A percentile compares a stretch with the other conserved stretches of the same genome.
phyloP scores from a whole-genome alignment of 2,113 vertebrate genomes.

The Lophochroa leadbeateri region DNA sequence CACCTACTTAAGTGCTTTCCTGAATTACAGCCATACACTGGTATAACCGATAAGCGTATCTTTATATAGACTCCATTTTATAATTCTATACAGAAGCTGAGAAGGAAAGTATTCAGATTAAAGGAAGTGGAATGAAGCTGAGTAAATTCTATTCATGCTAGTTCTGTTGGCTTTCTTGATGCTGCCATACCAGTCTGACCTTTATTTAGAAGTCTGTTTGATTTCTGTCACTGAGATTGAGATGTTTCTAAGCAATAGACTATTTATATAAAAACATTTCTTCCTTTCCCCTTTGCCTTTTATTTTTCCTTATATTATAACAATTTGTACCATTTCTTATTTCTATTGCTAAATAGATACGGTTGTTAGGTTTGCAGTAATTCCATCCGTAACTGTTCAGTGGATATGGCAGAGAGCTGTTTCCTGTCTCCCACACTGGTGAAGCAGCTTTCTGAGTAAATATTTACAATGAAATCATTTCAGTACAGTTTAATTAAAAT shows the following conservation, averaged over 20 bases:
- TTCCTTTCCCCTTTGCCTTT: not conserved
- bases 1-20: slow-evolving; percentile 51
- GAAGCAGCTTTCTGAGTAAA: slow-evolving; percentile 17
- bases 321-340: not conserved
- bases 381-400: not conserved
- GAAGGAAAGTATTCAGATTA: not conserved
- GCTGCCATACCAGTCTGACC: not conserved
- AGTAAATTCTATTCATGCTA: not conserved
- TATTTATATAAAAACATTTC: not conserved
- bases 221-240: not conserved
- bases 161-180: slow-evolving; percentile 12
- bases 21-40: slow-evolving; percentile 31
- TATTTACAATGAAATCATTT: slow-evolving; percentile 32
- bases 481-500: slow-evolving; percentile 11
- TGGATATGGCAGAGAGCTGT: not conserved
- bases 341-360: not conserved
- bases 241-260: not conserved
- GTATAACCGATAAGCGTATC: not conserved
- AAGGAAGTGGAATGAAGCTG: not conserved
- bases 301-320: not conserved
- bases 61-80: not conserved
- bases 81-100: not conserved
- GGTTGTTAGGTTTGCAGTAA: not conserved
- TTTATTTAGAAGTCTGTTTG: slow-evolving; percentile 16
- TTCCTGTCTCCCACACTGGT: not conserved